Conservation (phyloP, 2,113 vertebrate species). For the Chloropsis hardwickii region DNA sequence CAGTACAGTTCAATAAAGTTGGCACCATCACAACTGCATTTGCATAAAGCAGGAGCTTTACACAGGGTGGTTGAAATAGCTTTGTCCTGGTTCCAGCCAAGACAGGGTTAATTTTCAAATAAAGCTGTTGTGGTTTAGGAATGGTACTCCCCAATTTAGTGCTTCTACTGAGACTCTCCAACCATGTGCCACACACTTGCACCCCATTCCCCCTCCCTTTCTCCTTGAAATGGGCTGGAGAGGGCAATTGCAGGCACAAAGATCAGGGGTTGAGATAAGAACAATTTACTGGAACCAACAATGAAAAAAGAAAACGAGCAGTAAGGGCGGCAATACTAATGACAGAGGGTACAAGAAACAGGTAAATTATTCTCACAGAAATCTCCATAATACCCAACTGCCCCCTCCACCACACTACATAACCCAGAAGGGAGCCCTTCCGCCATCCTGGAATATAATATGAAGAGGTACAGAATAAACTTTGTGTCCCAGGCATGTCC, state of each 20-base stretch:
- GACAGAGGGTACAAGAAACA: neutral
- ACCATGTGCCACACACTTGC: too few species aligned
- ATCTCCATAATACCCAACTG: fast-evolving
- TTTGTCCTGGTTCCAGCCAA: neutral
- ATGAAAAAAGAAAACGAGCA: neutral
- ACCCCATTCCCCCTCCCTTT: neutral
- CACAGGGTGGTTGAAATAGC: fast-evolving
- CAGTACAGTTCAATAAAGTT: neutral
- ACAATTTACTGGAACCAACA: neutral
- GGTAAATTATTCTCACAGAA: neutral
- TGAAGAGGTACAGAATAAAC: neutral
- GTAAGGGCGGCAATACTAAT: neutral
- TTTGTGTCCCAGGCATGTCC: neutral
- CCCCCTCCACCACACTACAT: too few species aligned
- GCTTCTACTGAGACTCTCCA: too few species aligned
- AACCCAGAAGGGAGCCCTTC: neutral
- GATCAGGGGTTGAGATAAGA: neutral
- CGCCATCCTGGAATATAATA: neutral
- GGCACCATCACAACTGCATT: neutral
- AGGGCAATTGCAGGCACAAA: neutral
- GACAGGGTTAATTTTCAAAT: neutral
- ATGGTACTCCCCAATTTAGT: neutral
- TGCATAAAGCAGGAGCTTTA: neutral
- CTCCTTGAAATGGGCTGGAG: neutral
- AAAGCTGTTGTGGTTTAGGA: neutral